Percentiles rank a stretch among this genome's conserved stretches.
Evolutionary conservation across 2,888 invertebrate species (phyloP).

Genomic region (Oegoconia quadripuncta): DNA sequence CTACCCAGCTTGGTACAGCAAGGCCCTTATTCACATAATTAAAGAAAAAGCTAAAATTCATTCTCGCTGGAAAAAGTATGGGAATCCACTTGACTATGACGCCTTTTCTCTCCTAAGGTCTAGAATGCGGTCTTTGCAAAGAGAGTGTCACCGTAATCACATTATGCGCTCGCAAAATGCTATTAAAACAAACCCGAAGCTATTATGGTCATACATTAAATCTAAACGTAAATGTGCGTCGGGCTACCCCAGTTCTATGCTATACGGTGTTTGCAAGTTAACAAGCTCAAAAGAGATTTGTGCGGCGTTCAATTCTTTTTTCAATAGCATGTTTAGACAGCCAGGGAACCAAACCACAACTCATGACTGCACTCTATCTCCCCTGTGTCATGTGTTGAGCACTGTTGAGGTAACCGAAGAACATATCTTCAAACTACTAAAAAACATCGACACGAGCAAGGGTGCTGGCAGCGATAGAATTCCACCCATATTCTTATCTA

Average conservation of each 20-base stretch:
- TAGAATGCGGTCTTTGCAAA: conserved; percentile 3
- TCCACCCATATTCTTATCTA: conserved; percentile 5
- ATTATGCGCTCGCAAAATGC: conserved; percentile 2
- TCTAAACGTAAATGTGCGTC: conserved; percentile 3
- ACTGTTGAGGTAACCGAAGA: neutral
- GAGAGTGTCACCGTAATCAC: conserved; percentile 6
- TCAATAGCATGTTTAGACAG: neutral
- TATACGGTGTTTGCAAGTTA: neutral
- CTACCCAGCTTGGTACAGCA: conserved; percentile 13
- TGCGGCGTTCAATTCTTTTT: conserved; percentile 2
- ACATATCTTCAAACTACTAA: neutral
- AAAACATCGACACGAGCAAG: neutral
- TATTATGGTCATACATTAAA: conserved; percentile 14
- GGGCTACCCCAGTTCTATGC: conserved; percentile 6
- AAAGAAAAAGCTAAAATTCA: conserved; percentile 14
- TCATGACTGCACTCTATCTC: neutral
- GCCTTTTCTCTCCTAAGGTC: conserved; percentile 7
- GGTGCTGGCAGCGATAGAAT: conserved; percentile 6
- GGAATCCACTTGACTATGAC: conserved; percentile 14
- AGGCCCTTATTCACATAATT: conserved; percentile 10
- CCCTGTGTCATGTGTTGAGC: neutral
- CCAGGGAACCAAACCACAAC: neutral
- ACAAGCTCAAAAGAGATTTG: neutral
- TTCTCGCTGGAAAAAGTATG: conserved; percentile 9
- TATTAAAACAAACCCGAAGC: conserved; percentile 13